phyloP scores from a whole-genome alignment of 2,888 invertebrate genomes.

The Cistogaster globosa region DNA sequence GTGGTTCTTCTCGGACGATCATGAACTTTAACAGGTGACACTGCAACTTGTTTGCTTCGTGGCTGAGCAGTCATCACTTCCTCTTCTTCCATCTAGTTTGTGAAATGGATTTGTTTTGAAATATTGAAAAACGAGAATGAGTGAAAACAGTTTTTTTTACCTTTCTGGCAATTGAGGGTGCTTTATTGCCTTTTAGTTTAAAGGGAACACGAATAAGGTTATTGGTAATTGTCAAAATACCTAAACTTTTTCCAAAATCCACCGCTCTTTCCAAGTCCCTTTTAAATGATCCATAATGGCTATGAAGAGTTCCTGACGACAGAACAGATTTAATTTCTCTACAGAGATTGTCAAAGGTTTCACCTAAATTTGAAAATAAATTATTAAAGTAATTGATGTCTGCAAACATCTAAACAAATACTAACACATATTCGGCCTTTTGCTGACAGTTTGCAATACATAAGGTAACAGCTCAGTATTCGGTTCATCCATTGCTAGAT shows the following conservation, averaged over 20 bases:
- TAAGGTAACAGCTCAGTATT: constrained; percentile 65
- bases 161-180: background rate
- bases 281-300: constrained; percentile 30
- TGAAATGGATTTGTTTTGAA: background rate
- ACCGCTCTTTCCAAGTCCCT: constrained; percentile 63
- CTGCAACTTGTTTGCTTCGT: too few relatives aligned
- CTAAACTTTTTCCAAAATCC: constrained; percentile 66
- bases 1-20: background rate
- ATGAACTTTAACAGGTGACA: too few relatives aligned
- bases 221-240: constrained; percentile 63
- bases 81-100: background rate
- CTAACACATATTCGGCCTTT: constrained; percentile 69
- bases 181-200: constrained; percentile 7
- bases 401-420: background rate
- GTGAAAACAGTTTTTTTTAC: background rate
- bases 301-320: constrained; percentile 31
- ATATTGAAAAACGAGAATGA: background rate
- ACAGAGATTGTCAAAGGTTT: constrained; percentile 70
- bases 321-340: constrained; percentile 61
- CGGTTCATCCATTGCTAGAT: constrained; percentile 64
- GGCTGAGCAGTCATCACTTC: background rate
- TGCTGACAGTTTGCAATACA: constrained; percentile 66
- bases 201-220: constrained; percentile 68
- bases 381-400: background rate
- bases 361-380: constrained; percentile 65